Conservation (phyloP, 2,888 invertebrate genomes). For the Celastrina argiolus region DNA sequence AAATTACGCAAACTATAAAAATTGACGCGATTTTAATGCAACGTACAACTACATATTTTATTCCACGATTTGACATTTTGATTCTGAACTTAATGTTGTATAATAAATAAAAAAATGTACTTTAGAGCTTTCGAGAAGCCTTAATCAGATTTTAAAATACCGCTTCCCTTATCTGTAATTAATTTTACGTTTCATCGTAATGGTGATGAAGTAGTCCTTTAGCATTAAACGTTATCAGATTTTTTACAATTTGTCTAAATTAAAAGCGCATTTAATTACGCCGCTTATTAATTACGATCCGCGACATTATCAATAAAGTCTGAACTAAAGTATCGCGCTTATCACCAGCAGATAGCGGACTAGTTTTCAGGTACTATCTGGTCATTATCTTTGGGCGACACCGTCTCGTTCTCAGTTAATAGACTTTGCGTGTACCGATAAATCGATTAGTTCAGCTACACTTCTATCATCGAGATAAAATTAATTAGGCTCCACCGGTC, state of each 20-base stretch:
- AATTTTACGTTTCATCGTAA: neutral
- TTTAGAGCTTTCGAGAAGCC: neutral
- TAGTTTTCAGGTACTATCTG: constrained; percentile 12
- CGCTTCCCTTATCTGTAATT: neutral
- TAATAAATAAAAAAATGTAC: neutral
- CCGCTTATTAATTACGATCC: neutral
- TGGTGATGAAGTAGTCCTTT: constrained; percentile 2
- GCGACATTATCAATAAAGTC: constrained; percentile 5
- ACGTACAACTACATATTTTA: too few species aligned
- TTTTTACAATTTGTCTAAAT: constrained; percentile 19
- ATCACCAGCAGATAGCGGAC: neutral
- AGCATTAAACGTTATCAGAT: constrained; percentile 10
- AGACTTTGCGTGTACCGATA: constrained; percentile 40
- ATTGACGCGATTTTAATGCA: constrained; percentile 2
- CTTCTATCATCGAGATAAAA: constrained; percentile 60
- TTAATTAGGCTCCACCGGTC: constrained; percentile 68
- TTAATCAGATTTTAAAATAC: constrained; percentile 5
- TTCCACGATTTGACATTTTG: neutral
- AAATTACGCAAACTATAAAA: too few species aligned
- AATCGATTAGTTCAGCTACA: constrained; percentile 58
- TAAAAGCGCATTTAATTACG: constrained; percentile 14
- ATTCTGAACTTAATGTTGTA: neutral
- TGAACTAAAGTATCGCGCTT: neutral
- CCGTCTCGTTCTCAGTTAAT: constrained; percentile 26
- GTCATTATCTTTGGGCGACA: neutral